Percentiles rank a stretch among this genome's conserved stretches.
Evolutionary conservation across 2,888 invertebrate species (phyloP).

Genomic region (Zaprionus lineosus): DNA sequence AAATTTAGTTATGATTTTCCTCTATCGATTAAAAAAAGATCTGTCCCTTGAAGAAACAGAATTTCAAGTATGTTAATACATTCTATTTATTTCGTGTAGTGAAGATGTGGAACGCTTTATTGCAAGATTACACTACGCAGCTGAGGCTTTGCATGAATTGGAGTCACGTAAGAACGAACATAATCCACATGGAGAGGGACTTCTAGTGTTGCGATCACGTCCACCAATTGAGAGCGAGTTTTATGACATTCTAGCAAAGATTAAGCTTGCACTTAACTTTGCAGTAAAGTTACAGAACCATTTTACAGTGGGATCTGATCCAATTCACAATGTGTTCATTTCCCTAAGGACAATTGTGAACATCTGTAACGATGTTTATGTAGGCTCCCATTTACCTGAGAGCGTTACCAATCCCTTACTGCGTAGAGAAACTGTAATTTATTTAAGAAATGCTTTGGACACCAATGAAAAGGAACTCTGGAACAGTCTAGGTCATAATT

Average conservation of each 20-base stretch:
- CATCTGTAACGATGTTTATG: slow-evolving; percentile 94
- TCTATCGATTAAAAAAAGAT: too few species aligned
- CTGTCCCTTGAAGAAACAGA: too few species aligned
- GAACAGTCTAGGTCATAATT: slow-evolving; percentile 97
- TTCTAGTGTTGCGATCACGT: slow-evolving; percentile 95
- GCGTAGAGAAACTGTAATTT: slow-evolving; percentile 94
- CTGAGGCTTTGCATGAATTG: slow-evolving; percentile 95
- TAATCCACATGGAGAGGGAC: slow-evolving; percentile 91
- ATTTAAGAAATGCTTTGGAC: slow-evolving; percentile 96
- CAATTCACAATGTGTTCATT: slow-evolving; percentile 98
- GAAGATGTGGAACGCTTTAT: slow-evolving; percentile 99
- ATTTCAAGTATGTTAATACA: neutral
- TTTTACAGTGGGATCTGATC: slow-evolving; percentile 98
- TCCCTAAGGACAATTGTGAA: slow-evolving; percentile 98
- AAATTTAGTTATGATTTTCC: too few species aligned
- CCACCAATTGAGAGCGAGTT: slow-evolving; percentile 98
- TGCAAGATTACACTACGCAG: slow-evolving; percentile 96
- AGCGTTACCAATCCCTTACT: slow-evolving; percentile 95
- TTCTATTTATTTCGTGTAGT: slow-evolving; percentile 41
- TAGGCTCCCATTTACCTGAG: slow-evolving; percentile 90
- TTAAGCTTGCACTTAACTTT: slow-evolving; percentile 98
- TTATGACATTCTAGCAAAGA: slow-evolving; percentile 98
- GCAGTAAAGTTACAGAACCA: slow-evolving; percentile 96
- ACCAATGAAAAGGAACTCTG: slow-evolving; percentile 98
- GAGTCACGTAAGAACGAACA: slow-evolving; percentile 89